Conservation (phyloP, 2,113 vertebrate species). For the Phrynosoma blainvillii region DNA sequence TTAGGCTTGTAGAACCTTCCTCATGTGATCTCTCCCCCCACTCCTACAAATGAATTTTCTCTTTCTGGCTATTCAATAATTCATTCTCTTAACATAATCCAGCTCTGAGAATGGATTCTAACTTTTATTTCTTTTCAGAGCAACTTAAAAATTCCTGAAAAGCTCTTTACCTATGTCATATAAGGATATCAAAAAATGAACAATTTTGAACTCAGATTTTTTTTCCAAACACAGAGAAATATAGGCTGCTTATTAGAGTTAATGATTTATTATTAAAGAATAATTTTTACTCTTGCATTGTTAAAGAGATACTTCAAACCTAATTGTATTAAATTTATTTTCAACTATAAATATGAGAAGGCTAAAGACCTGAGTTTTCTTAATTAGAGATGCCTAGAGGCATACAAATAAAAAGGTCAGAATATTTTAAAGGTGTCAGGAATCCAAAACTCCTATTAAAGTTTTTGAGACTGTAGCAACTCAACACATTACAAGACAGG, state of each 20-base stretch:
- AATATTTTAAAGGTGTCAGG: background rate
- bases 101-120: slow-evolving; percentile 67
- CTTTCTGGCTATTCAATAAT: slow-evolving; percentile 61
- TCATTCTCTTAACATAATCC: slow-evolving; percentile 59
- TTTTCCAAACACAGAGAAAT: slow-evolving; percentile 47
- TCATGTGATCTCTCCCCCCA: slow-evolving; percentile 61
- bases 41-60: slow-evolving; percentile 57
- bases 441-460: slow-evolving; percentile 4
- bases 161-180: slow-evolving; percentile 55
- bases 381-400: background rate
- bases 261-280: slow-evolving; percentile 7
- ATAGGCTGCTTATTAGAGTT: slow-evolving; percentile 19
- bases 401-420: background rate
- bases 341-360: background rate
- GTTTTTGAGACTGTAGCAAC: accelerated
- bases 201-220: slow-evolving; percentile 59
- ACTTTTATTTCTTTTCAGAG: slow-evolving; percentile 65
- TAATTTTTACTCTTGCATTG: background rate
- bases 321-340: slow-evolving; percentile 9
- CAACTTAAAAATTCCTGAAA: slow-evolving; percentile 70
- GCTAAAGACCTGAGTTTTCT: background rate
- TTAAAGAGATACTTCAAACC: slow-evolving; percentile 3
- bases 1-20: slow-evolving; percentile 74
- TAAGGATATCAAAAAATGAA: slow-evolving; percentile 52
- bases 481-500: slow-evolving; percentile 1